Base-by-base conservation (phyloP, 2,797 vertebrate species). In the Triplophysa yarkandensis region DNA sequence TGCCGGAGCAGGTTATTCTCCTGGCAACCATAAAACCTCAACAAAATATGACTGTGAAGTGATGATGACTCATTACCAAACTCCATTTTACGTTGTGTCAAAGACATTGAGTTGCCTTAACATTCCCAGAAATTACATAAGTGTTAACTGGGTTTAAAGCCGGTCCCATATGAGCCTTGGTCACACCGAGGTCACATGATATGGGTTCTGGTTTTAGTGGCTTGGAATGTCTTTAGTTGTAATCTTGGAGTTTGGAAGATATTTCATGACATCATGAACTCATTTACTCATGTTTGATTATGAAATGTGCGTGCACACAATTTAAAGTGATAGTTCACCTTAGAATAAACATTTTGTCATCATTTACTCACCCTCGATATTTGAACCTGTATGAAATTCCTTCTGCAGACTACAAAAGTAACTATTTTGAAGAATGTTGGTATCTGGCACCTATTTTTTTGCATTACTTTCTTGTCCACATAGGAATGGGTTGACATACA, bases 41-140 rank as follows among this genome's bases (percentile, higher is more conserved):
- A 78, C 13, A 46, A 86, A 89, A 85, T 83, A 81, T 68, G 74
- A 80, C 75, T 60, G 85, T 86, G 71, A 81, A 85, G 83, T 81
- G 78, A 81, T 88, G 83, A 83, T 64, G 86, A 87, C 75, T 79
- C 80, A 87, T 86, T 85, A 84, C 4, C 52, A 55, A 80, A 66
- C 79, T 69, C 55, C 48, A 82, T 85, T 87, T 88, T 77, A 85
- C 81, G 85, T 77, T 25, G 75, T 81, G 86, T 88, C 86, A 88
- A 82, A 83, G 86, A 41, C 74, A 79, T 89, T 87, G 19, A 48
- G 16, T 36, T 71, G 83, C 84, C 75, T 85, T 86, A 87, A 87
- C 36, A 69, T 77, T 89, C 81, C 66, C 55, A 82, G 81, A 85
- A 82, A 83, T 91, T 88, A 86, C 41, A 74, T 84, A 48, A 63